Percentiles rank a stretch among this genome's conserved stretches.
These are phyloP conservation scores for Lepisosteus oculatus DNA, from an alignment of 2,113 vertebrate genomes.

Conservation along the genomic window DNA sequence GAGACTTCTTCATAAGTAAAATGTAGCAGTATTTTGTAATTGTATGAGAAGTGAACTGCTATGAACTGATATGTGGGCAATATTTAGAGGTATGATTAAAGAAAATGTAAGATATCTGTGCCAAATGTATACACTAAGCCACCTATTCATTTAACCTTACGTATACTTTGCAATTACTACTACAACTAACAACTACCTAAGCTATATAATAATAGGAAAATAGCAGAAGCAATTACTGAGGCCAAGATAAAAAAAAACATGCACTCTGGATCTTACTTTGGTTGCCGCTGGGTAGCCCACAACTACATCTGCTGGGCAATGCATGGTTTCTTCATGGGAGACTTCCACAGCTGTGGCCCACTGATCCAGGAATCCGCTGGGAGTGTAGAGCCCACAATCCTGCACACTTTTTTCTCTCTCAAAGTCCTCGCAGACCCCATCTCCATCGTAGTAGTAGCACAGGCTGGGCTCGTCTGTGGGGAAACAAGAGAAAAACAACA, in stretches of 20 bases:
- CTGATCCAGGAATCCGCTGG: slow-evolving; percentile 89
- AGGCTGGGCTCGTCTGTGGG: slow-evolving; percentile 86
- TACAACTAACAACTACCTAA: no score
- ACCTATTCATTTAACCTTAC: no score
- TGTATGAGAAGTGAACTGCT: no score
- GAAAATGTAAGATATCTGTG: no score
- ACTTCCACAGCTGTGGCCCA: slow-evolving; percentile 88
- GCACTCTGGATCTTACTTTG: slow-evolving; percentile 70
- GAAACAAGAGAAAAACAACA: background rate
- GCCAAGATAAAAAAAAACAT: background rate
- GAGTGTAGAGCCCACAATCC: slow-evolving; percentile 94
- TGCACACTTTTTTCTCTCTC: slow-evolving; percentile 89
- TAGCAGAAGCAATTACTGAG: no score
- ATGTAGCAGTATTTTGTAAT: no score
- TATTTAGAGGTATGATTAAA: no score
- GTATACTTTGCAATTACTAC: no score
- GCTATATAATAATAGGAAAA: no score
- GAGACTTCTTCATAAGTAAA: no score
- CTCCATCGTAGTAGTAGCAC: slow-evolving; percentile 94
- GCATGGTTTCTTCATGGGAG: slow-evolving; percentile 84
- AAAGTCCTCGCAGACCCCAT: slow-evolving; percentile 95
- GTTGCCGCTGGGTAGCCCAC: slow-evolving; percentile 89
- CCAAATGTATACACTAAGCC: no score
- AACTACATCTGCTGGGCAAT: slow-evolving; percentile 89
- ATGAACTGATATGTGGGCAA: no score